These are phyloP conservation scores for Syrista parreyssii DNA, from an alignment of 2,888 invertebrate species.

Conservation along the genomic window DNA sequence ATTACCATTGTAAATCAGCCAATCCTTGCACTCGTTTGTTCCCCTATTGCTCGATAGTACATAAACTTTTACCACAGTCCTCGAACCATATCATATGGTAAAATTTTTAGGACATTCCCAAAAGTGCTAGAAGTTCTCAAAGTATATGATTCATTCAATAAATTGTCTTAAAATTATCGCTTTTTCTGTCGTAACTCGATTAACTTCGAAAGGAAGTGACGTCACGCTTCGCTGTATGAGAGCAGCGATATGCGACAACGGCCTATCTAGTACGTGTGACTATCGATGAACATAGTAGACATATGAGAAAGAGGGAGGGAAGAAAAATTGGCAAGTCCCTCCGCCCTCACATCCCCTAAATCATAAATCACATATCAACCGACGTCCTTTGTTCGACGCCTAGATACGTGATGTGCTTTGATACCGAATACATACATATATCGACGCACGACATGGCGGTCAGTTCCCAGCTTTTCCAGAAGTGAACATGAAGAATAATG, in stretches of 20 bases:
- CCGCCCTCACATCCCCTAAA: constrained; percentile 23
- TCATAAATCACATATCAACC: constrained; percentile 38
- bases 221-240: neutral
- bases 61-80: no score
- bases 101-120: no score
- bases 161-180: no score
- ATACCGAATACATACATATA: neutral
- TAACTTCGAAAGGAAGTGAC: neutral
- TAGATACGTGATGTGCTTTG: neutral
- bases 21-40: no score
- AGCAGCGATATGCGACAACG: neutral
- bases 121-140: no score
- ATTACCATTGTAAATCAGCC: no score
- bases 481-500: neutral
- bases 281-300: neutral
- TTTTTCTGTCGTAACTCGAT: no score
- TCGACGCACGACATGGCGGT: neutral
- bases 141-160: no score
- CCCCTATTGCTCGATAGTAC: no score
- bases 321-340: constrained; percentile 32
- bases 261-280: neutral
- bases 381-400: neutral
- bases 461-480: neutral
- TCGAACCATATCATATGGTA: no score
- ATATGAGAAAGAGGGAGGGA: constrained; percentile 12